phyloP scores from a whole-genome alignment of 2,888 invertebrate species.

The Pheosia tremula region DNA sequence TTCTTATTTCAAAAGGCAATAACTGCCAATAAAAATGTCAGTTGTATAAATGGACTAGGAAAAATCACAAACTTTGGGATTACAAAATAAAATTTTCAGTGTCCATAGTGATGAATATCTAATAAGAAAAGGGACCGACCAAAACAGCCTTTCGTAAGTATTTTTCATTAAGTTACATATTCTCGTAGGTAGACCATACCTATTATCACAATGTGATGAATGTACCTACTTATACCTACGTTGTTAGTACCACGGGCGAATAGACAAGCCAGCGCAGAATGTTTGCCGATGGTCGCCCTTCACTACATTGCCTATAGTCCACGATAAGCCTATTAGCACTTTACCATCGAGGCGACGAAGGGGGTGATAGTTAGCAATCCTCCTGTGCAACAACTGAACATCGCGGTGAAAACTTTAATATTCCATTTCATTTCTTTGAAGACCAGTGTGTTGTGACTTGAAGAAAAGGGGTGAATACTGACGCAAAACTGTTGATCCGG shows the following conservation, averaged over 20 bases:
- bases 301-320: too few species aligned
- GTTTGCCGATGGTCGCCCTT: too few species aligned
- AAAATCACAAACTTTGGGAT: slow-evolving; percentile 62
- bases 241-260: too few species aligned
- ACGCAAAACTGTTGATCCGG: slow-evolving; percentile 65
- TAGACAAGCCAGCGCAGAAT: too few species aligned
- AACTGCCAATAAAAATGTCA: slow-evolving; percentile 53
- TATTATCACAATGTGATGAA: neutral
- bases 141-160: slow-evolving; percentile 58
- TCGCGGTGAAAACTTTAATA: neutral
- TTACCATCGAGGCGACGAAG: too few species aligned
- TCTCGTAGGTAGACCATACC: neutral
- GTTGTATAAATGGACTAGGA: slow-evolving; percentile 56
- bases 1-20: slow-evolving; percentile 58
- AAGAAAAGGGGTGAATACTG: slow-evolving; percentile 51
- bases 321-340: too few species aligned
- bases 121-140: slow-evolving; percentile 46
- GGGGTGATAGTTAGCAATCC: too few species aligned
- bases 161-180: slow-evolving; percentile 10
- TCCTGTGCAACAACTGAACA: neutral
- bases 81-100: slow-evolving; percentile 84
- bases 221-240: too few species aligned
- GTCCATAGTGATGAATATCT: slow-evolving; percentile 58
- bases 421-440: slow-evolving; percentile 10
- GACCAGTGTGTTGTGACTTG: slow-evolving; percentile 14